Base-by-base conservation (phyloP, 2,888 invertebrate genomes). In the Dusona sp. region DNA sequence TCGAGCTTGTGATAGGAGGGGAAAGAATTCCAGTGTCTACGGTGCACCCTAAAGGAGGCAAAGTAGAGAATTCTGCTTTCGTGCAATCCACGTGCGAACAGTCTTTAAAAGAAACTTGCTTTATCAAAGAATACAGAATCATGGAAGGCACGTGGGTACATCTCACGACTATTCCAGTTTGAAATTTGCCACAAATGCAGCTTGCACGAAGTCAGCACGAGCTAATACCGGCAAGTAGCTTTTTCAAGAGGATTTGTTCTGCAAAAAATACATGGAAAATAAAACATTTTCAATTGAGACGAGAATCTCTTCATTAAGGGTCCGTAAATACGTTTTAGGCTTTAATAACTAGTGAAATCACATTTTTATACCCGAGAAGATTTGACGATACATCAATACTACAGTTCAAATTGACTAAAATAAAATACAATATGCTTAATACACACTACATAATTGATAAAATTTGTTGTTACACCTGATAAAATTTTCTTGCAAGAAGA, bases 141-240 rank as follows among this genome's bases (percentile, higher is more conserved):
- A 65, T 68, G 42, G 79, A 57, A 8, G 72, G 38, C 74, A 85
- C 65, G 75, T 70, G 77, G 54, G 19, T 85, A 82, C 82, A 87
- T 65, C 51, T 72, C 61, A 75, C 67, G 64, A 33, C 70, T 79
- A 87, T 85, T 85, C 74, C 61, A 77, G 79, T 85, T 83, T 75
- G 45, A 64, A 74, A 61, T 79, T 74, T 33, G 22, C 42, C 54
- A 65, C 67, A 57, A 51, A 65, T 73, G 42, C 73, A 22, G 42
- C 2, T 42, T 61, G 61, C 13, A 75, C 61, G 48, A 25, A 38
- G 29, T 29, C 3, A 45, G 38, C n/a, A 45, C 45, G 45, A 70
- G 45, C 8, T 36, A 22, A 45, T 70, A 45, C 22, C 42, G 45
- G 25, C 6, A 16, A 45, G 29, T 22, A 45, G 29, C 13, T 61